These are phyloP conservation scores for Mycetomoellerius zeteki DNA, from an alignment of 1,140 invertebrate genomes.

Conservation along the genomic window DNA sequence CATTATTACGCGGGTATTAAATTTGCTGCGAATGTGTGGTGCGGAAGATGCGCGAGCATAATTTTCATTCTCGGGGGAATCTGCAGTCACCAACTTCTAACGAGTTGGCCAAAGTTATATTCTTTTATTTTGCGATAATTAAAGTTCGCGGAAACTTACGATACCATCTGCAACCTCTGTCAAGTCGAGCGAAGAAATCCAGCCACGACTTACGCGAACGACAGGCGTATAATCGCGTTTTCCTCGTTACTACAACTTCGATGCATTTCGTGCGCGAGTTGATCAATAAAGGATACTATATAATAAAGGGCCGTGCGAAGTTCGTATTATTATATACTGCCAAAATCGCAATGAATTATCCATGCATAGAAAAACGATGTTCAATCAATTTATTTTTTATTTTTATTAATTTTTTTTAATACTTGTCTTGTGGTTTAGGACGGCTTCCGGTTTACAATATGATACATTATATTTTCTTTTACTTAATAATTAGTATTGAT, in stretches of 20 bases:
- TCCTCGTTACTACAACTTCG: slow-evolving; percentile 33
- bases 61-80: slow-evolving; percentile 35
- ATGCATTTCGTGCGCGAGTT: slow-evolving; percentile 30
- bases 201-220: slow-evolving; percentile 37
- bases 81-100: slow-evolving; percentile 47
- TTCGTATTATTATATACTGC: background rate
- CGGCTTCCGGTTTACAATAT: background rate
- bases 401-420: background rate
- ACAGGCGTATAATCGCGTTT: slow-evolving; percentile 11
- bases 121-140: slow-evolving; percentile 60
- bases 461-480: background rate
- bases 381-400: background rate
- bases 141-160: slow-evolving; percentile 62
- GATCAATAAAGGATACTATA: slow-evolving; percentile 18
- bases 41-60: slow-evolving; percentile 39
- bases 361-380: background rate
- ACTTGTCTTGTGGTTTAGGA: background rate
- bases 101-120: slow-evolving; percentile 48
- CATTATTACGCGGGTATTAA: slow-evolving; percentile 51
- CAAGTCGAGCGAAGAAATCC: slow-evolving; percentile 44
- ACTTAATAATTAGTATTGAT: background rate
- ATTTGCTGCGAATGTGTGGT: slow-evolving; percentile 38
- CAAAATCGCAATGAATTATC: background rate
- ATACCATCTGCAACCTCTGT: slow-evolving; percentile 50
- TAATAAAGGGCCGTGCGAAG: background rate